Base-by-base conservation (phyloP, 1,140 invertebrate genomes). In the Anadara kagoshimensis region DNA sequence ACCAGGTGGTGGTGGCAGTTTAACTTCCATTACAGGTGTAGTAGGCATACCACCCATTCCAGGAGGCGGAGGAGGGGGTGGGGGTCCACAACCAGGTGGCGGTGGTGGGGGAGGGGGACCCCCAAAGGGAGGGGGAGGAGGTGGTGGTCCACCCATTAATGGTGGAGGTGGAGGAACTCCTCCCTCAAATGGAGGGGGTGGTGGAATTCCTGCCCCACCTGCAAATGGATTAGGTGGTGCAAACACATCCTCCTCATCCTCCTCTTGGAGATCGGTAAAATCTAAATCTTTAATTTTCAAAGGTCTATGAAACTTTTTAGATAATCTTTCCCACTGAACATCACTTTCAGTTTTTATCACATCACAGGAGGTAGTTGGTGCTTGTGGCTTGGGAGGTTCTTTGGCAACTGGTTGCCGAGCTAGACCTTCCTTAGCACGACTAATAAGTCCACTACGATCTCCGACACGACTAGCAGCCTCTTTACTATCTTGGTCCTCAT, bases 261-360 rank as follows among this genome's bases (percentile, higher is more conserved):
- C 93, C 69, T 93, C 93, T 41, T 85, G 87, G 43, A 99, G 91
- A 89, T 98, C 97, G 1, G 96, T 97, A 85, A 99, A 99, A 88
- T 99, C 97, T 65, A 99, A 90, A 88, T 99, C 97, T 87, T 97
- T 98, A 14, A 99, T 92, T 79, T 94, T 93, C 56, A 99, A 90
- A 0, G 96, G 93, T 76, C 97, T 90, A 69, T 94, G 93, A 66
- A 97, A 89, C 73, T 93, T 93, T 43, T 93, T 93, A 26, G 95
- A 93, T 67, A 97, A 88, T 79, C 96, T 94, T 82, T 99, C 97
- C 98, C 98, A 99, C 81, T 97, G 95, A 0, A 98, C 89, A 84
- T 98, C 96, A 84, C 95, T 97, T 89, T 98, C 96, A 0, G 95
- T 95, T 87, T 96, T 95, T 89, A 96, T 95, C 1, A 92, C 89